Base-by-base conservation (phyloP, 2,888 invertebrate genomes). In the Arctia plantaginis region DNA sequence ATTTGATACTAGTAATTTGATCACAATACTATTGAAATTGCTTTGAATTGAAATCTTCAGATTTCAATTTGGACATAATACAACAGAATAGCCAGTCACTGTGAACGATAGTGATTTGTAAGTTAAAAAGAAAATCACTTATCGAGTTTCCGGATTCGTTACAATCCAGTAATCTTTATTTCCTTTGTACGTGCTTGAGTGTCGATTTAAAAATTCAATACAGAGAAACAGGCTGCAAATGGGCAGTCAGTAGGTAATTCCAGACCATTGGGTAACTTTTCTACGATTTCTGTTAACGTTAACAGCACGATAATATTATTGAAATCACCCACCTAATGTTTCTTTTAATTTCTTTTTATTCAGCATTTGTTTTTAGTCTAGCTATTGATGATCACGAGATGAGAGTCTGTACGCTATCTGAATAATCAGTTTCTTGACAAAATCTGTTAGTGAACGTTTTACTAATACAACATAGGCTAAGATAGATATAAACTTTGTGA, bases 141-240 rank as follows among this genome's bases (percentile, higher is more conserved):
- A 73, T 69, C 33, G 55, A 41, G n/a, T 41, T 66, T 18, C 55
- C 44, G 27, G 62, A 71, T 70, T 44, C 66, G 47, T 71, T 69
- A 27, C 65, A 41, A 72, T 75, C 47, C 18, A 71, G 67, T 65
- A 44, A 76, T 79, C 74, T 70, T 77, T 78, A 80, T 78, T 77
- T 75, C 71, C 73, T 66, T 68, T 70, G 66, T 62, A 70, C 73
- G 73, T 75, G 73, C 51, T 39, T 41, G n/a, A 71, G 66, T 69
- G 62, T 67, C 71, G 79, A 75, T 73, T 79, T 30, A 47, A 73
- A 73, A 78, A 81, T 78, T 76, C 71, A 75, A 76, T 80, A 70
- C 33, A 64, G 33, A 18, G 27, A 69, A 67, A 72, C 51, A 51
- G 30, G 59, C 72, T 69, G n/a, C 20, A 71, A 71, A 59, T 13